Evolutionary conservation across 2,113 vertebrate genomes (phyloP), one percentile per base, ranked within the genome.

Genomic region (Tupaia chinensis): DNA sequence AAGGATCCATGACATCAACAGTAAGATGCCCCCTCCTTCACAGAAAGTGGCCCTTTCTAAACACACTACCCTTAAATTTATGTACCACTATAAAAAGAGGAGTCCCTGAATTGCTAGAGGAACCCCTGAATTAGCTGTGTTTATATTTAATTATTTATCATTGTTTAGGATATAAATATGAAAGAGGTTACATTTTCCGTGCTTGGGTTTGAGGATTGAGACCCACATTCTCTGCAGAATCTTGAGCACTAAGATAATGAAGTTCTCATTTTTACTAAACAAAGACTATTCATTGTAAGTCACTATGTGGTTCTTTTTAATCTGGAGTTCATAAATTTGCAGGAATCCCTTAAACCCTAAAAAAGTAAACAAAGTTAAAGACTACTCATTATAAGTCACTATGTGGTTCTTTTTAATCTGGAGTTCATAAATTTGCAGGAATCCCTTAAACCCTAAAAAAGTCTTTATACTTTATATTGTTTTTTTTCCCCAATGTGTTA

Each of bases 11-110:
- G 53, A 15, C 54, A 29, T 16, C 22, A 29, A 80, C 19, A 87
- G 63, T 32, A 53, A 16, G 53, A 34, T 3, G 4, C 0, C 9
- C 29, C 69, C 8, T 56, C 44, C n/a, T 3, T 0, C 16, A 4
- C 23, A 68, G 65, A 19, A 17, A 61, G 19, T 11, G 12, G 9
- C 16, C 15, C 65, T 73, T 79, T 66, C 83, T 27, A 53, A 60
- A 53, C 13, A 34, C 3, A 6, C 8, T 11, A 27, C 4, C 12
- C 6, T 74, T 60, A 27, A 65, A 60, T 29, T 58, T 1, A 13
- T 3, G 53, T 16, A 29, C 23, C 14, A 17, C 60, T 32, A 3
- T 5, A 20, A 34, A 22, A 7, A 58, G 11, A 25, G 32, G n/a
- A 93, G 80, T 3, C 5, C 32, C 27, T 34, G 19, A 23, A 6